phyloP scores from a whole-genome alignment of 2,797 vertebrate species.

The Lepus townsendii region DNA sequence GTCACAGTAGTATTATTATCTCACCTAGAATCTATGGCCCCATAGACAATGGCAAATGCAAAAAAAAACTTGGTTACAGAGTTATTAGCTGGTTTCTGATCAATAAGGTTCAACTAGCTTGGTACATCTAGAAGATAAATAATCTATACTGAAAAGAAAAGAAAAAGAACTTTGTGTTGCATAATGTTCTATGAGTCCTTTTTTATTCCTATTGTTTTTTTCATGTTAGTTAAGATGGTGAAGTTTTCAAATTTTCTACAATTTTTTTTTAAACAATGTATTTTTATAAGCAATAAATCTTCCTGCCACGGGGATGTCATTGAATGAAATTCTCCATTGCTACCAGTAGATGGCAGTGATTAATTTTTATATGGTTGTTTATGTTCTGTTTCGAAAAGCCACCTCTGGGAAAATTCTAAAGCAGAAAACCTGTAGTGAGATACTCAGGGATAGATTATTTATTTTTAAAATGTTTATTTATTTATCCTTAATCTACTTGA shows the following conservation, averaged over 20 bases:
- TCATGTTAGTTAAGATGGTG: background rate
- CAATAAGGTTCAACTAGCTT: background rate
- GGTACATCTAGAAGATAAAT: background rate
- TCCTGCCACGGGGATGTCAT: background rate
- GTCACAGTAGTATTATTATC: background rate
- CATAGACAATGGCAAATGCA: background rate
- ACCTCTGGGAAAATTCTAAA: slow-evolving; percentile 35
- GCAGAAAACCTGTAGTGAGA: background rate
- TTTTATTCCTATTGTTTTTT: background rate
- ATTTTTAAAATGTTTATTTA: background rate
- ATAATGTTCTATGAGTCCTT: background rate
- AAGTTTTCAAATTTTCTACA: background rate
- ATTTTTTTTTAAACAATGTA: background rate
- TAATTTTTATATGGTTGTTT: background rate
- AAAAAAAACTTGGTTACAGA: background rate
- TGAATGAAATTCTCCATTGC: background rate
- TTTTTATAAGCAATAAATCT: slow-evolving; percentile 10
- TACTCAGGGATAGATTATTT: slow-evolving; percentile 6
- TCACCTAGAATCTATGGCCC: background rate
- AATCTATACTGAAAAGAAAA: slow-evolving; percentile 21
- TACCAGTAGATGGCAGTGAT: slow-evolving; percentile 62
- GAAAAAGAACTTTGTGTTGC: background rate
- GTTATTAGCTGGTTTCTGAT: background rate
- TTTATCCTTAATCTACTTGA: no score
- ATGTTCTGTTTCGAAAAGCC: background rate